Percentiles rank a stretch among this genome's conserved stretches.
Conservation (phyloP, 2,113 vertebrate genomes). For the Pholis gunnellus region DNA sequence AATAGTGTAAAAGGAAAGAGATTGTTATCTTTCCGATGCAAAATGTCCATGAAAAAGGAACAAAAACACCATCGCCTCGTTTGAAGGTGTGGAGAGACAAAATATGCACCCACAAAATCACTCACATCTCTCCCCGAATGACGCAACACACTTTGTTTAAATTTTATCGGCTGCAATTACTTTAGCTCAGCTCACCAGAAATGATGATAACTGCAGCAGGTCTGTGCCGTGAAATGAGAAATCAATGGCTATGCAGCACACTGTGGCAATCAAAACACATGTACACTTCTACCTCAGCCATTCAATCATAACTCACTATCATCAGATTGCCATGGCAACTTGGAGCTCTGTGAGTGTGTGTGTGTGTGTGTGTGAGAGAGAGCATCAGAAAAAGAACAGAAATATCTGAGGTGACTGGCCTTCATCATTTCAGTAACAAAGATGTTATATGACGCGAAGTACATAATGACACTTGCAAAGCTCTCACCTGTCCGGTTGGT, state of each 20-base stretch:
- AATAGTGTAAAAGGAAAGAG: background rate
- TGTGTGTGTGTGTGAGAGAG: background rate
- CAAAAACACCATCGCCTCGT: background rate
- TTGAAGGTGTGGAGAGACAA: background rate
- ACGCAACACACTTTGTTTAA: background rate
- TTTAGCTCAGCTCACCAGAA: slow-evolving; percentile 4
- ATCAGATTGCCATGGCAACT: slow-evolving; percentile 70
- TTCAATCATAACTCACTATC: slow-evolving; percentile 62
- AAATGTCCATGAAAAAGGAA: background rate
- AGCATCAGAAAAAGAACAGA: slow-evolving; percentile 28
- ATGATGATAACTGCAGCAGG: slow-evolving; percentile 17
- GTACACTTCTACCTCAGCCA: slow-evolving; percentile 34
- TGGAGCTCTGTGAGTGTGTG: slow-evolving; percentile 18
- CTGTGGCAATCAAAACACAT: slow-evolving; percentile 49
- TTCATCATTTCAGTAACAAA: slow-evolving; percentile 37
- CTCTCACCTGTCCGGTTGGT: slow-evolving; percentile 15
- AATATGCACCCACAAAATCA: background rate
- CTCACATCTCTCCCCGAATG: background rate
- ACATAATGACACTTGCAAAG: background rate
- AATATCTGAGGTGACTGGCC: slow-evolving; percentile 32
- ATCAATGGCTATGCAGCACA: slow-evolving; percentile 29
- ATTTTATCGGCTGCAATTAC: background rate
- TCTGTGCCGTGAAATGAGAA: slow-evolving; percentile 37
- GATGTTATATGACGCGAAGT: background rate
- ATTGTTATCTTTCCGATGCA: background rate